phyloP scores from a whole-genome alignment of 2,797 vertebrate species.

The Macropodus opercularis region DNA sequence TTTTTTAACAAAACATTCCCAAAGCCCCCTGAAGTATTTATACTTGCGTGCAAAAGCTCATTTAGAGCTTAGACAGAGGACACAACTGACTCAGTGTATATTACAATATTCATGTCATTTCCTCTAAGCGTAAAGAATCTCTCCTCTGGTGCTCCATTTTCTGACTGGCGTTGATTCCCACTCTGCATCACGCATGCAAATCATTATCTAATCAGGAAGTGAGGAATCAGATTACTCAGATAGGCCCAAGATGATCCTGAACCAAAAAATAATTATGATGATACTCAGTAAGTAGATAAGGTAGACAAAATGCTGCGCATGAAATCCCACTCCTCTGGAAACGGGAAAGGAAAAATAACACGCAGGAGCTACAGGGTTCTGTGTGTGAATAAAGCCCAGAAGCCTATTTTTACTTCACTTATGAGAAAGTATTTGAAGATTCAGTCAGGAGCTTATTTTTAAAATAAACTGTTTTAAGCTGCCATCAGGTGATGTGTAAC shows the following conservation, averaged over 20 bases:
- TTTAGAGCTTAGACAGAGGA: slow-evolving; percentile 35
- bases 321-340: slow-evolving; percentile 28
- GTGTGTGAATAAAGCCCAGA: slow-evolving; percentile 16
- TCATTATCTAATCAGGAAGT: slow-evolving; percentile 81
- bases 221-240: slow-evolving; percentile 75
- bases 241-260: slow-evolving; percentile 55
- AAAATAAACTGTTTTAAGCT: slow-evolving; percentile 16
- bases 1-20: slow-evolving; percentile 37
- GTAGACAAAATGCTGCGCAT: slow-evolving; percentile 16
- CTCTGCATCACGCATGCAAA: slow-evolving; percentile 67
- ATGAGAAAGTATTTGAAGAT: slow-evolving; percentile 23
- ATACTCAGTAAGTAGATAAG: slow-evolving; percentile 37
- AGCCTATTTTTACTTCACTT: slow-evolving; percentile 43
- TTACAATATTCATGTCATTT: slow-evolving; percentile 15
- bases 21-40: slow-evolving; percentile 54
- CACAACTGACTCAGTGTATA: slow-evolving; percentile 4
- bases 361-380: slow-evolving; percentile 16
- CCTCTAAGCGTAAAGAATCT: slow-evolving; percentile 37
- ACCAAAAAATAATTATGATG: slow-evolving; percentile 51
- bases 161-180: slow-evolving; percentile 41
- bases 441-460: slow-evolving; percentile 29
- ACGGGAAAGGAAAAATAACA: slow-evolving; percentile 16
- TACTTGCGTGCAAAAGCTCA: slow-evolving; percentile 29
- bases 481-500: slow-evolving; percentile 30
- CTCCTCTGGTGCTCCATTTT: slow-evolving; percentile 36